Conservation (phyloP, 1,140 invertebrate species). For the Calephelis nemesis region DNA sequence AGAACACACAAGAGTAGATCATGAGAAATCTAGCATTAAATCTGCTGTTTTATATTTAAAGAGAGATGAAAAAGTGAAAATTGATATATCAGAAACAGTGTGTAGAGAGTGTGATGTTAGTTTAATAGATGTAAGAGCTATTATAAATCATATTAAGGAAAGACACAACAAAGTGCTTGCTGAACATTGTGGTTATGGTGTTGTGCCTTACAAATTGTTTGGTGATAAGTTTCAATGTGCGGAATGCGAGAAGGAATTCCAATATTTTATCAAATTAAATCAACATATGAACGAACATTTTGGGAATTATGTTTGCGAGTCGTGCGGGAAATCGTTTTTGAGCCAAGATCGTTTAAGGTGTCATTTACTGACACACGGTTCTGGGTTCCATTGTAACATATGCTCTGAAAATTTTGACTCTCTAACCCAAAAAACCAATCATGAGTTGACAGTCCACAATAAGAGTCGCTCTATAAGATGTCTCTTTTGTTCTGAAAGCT, state of each 20-base stretch:
- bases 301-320: slow-evolving; percentile 85
- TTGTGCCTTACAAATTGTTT: slow-evolving; percentile 60
- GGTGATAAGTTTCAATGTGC: slow-evolving; percentile 57
- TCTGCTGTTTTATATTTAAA: slow-evolving; percentile 59
- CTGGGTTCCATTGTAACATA: slow-evolving; percentile 43
- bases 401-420: slow-evolving; percentile 57
- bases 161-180: slow-evolving; percentile 42
- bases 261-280: slow-evolving; percentile 71
- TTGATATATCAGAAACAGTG: slow-evolving; percentile 46
- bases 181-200: slow-evolving; percentile 46
- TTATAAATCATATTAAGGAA: slow-evolving; percentile 48
- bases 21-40: slow-evolving; percentile 50
- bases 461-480: slow-evolving; percentile 52
- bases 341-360: slow-evolving; percentile 55
- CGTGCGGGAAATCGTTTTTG: slow-evolving; percentile 86
- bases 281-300: slow-evolving; percentile 74
- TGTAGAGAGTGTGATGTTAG: slow-evolving; percentile 46
- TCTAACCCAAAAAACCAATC: slow-evolving; percentile 46
- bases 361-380: slow-evolving; percentile 51
- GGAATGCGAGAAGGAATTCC: slow-evolving; percentile 62
- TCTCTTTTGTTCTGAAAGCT: slow-evolving; percentile 52
- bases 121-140: slow-evolving; percentile 33
- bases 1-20: slow-evolving; percentile 50
- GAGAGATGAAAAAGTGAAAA: slow-evolving; percentile 68
- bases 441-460: slow-evolving; percentile 51